These are phyloP conservation scores for Dolichopus griseipennis DNA, from an alignment of 2,888 invertebrate genomes.

Conservation along the genomic window DNA sequence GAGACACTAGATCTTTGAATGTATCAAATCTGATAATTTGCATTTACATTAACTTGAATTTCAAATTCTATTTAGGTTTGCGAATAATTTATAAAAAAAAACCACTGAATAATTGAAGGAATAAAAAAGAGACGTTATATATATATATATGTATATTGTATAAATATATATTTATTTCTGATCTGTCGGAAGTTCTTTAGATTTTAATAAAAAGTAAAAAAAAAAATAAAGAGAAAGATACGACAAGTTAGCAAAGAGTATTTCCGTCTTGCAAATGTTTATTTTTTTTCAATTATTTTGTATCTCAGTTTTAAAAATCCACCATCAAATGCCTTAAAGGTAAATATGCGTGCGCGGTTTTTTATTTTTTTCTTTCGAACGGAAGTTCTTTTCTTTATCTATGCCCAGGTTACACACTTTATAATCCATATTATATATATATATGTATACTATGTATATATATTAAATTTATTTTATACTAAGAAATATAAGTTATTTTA, in stretches of 20 bases:
- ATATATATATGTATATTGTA: no score
- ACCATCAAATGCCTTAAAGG: background rate
- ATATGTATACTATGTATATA: no score
- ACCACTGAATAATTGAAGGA: no score
- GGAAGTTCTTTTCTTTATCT: background rate
- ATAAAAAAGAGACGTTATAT: no score
- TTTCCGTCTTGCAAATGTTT: background rate
- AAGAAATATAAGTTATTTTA: no score
- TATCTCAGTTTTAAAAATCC: no score
- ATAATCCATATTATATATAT: no score
- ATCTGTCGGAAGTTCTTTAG: conserved; percentile 6
- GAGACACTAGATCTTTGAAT: no score
- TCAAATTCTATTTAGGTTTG: background rate
- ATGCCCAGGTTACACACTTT: background rate
- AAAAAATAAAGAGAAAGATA: background rate
- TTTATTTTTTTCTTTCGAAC: background rate
- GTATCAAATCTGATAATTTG: background rate
- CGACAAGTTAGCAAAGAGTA: background rate
- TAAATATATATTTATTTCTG: background rate
- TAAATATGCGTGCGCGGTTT: background rate
- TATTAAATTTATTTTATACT: no score
- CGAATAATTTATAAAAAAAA: background rate
- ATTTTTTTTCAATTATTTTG: background rate
- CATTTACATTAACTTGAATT: background rate
- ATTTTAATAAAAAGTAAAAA: background rate